Conservation (phyloP, 2,888 invertebrate species). For the Theodoxus fluviatilis region DNA sequence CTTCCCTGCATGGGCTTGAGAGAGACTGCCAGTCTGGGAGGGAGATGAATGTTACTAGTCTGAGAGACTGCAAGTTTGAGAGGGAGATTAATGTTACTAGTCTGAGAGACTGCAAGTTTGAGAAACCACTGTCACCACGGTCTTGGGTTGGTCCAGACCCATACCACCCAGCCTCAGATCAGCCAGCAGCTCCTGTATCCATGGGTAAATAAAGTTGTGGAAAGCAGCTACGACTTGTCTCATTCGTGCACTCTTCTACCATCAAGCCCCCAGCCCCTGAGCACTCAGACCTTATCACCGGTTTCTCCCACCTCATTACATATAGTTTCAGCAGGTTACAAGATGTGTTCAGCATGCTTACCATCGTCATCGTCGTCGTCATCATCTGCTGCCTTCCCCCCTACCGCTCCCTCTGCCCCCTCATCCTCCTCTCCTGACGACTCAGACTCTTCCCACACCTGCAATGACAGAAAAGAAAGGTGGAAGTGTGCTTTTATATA, state of each 20-base stretch:
- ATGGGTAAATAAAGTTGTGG: constrained; percentile 9
- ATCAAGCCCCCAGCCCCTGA: too few species aligned
- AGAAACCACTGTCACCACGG: neutral
- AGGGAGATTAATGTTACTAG: too few species aligned
- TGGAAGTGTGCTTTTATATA: neutral
- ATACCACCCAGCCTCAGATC: neutral
- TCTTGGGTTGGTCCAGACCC: neutral
- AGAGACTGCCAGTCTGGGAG: too few species aligned
- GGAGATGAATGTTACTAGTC: too few species aligned
- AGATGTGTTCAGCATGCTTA: neutral
- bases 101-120: too few species aligned
- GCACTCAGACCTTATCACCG: too few species aligned
- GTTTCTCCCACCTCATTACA: too few species aligned
- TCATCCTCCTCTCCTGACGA: constrained; percentile 67
- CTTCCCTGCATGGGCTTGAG: too few species aligned
- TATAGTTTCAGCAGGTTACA: neutral
- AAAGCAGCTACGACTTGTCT: too few species aligned
- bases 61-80: too few species aligned
- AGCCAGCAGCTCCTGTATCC: neutral
- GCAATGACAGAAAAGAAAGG: constrained; percentile 43
- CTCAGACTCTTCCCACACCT: constrained; percentile 82
- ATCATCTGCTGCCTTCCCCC: constrained; percentile 32
- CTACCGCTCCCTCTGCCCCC: constrained; percentile 37
- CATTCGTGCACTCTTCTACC: too few species aligned
- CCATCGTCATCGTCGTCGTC: constrained; percentile 37